Evolutionary conservation across 1,140 invertebrate species (phyloP), one percentile per base, ranked within the genome.

Genomic region (Gonatopus flavifemur): DNA sequence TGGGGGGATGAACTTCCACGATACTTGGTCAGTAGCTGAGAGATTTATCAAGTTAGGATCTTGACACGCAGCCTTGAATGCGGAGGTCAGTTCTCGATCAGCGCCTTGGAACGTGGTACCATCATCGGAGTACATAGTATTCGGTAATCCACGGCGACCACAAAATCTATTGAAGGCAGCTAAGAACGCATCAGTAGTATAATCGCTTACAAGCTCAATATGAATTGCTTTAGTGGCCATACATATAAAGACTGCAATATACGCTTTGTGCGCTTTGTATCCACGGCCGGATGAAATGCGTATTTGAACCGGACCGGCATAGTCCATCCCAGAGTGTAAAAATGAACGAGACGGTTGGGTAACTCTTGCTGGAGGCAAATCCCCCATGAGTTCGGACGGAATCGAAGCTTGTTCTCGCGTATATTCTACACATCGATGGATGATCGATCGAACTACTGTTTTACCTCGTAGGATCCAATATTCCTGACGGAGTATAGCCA

Each of bases 331-430:
- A 31, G 32, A 36, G n/a, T 45, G 32, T 0, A 8, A 5, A 13
- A 64, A 62, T 2, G 52, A 30, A 6, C 52, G n/a, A 0, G 19
- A 12, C 3, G 42, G 13, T 6, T 7, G 25, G 2, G 36, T 49
- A 0, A 57, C 28, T 4, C 40, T 36, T 10, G 28, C 8, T 9
- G 21, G 3, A 3, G 64, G 71, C 12, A 76, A 52, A 42, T 72
- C 22, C 5, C 52, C 67, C 72, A 77, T 72, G 9, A 59, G 25
- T 31, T 60, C 48, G 1, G 63, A 30, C 1, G 57, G 15, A 77
- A 38, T 24, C 73, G 52, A 33, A 65, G 45, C 36, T 67, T 69
- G 21, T 68, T 43, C 3, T 47, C 64, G 1, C 62, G 25, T 22
- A 40, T 54, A 63, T 1, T n/a, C 24, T 0, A 52, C 33, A 16